Conservation (phyloP, 1,140 invertebrate species). For the Ips typographus region DNA sequence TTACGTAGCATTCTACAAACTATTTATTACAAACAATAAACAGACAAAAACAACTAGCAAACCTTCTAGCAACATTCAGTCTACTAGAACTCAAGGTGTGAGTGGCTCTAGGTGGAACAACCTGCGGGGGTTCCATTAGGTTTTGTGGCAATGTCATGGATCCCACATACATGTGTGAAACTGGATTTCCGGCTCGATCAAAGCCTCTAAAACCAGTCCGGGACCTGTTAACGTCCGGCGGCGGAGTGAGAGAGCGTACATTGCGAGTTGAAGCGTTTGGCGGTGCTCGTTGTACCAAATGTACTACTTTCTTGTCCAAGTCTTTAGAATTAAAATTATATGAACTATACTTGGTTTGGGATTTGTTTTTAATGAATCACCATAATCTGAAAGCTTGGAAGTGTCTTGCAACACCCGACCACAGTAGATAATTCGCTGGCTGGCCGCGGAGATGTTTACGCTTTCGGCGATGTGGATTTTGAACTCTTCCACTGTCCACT, state of each 20-base stretch:
- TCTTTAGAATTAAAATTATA: slow-evolving; percentile 58
- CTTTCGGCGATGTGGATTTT: slow-evolving; percentile 81
- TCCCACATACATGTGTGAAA: slow-evolving; percentile 62
- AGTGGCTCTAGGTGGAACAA: slow-evolving; percentile 50
- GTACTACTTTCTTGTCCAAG: slow-evolving; percentile 89
- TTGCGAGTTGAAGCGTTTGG: slow-evolving; percentile 51
- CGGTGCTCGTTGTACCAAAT: slow-evolving; percentile 88
- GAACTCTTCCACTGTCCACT: slow-evolving; percentile 85
- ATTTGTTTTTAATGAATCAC: slow-evolving; percentile 57
- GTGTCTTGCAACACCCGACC: slow-evolving; percentile 89
- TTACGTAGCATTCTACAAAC: slow-evolving; percentile 46
- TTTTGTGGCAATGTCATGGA: slow-evolving; percentile 65
- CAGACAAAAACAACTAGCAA: not conserved
- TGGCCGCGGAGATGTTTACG: slow-evolving; percentile 75
- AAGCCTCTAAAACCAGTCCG: slow-evolving; percentile 46
- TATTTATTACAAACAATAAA: not conserved
- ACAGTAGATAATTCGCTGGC: slow-evolving; percentile 89
- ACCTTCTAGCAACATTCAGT: slow-evolving; percentile 51
- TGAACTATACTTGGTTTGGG: not conserved
- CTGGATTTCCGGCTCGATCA: slow-evolving; percentile 52
- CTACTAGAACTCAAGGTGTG: slow-evolving; percentile 54
- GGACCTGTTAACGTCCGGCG: slow-evolving; percentile 47
- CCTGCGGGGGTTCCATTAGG: slow-evolving; percentile 58
- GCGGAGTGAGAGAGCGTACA: slow-evolving; percentile 48
- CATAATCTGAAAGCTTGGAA: slow-evolving; percentile 84